Conservation (phyloP, 2,888 invertebrate genomes). For the Drosophila peninsularis region DNA sequence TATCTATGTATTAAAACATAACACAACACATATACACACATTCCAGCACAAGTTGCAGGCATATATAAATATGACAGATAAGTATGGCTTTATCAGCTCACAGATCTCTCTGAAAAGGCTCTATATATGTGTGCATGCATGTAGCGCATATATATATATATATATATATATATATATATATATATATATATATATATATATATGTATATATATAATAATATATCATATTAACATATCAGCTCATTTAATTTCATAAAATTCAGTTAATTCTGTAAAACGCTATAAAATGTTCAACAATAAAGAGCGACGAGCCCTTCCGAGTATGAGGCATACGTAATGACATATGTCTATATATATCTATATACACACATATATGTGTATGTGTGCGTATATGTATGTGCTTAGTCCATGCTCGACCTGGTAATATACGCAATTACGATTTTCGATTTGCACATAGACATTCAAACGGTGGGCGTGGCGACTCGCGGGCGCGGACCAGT, state of each 20-base stretch:
- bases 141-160: neutral
- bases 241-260: constrained; percentile 2
- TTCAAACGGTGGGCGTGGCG: neutral
- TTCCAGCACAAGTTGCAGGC: neutral
- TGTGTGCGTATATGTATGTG: neutral
- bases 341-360: neutral
- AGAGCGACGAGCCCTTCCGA: neutral
- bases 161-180: neutral
- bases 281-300: neutral
- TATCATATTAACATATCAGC: constrained; percentile 7
- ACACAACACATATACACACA: neutral
- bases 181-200: neutral
- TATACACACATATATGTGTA: neutral
- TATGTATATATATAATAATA: neutral
- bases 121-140: neutral
- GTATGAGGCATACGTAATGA: constrained; percentile 5
- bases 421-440: constrained; percentile 41
- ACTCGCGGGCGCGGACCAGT: constrained; percentile 20
- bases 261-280: neutral
- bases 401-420: constrained; percentile 7
- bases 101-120: neutral
- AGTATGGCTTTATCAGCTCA: neutral
- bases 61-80: constrained; percentile 3
- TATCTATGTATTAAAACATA: neutral
- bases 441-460: constrained; percentile 31